Evolutionary conservation across 23 tunicate genomes (phyloP), one percentile per base, ranked within the genome.

Genomic region (Diplosoma virens): DNA sequence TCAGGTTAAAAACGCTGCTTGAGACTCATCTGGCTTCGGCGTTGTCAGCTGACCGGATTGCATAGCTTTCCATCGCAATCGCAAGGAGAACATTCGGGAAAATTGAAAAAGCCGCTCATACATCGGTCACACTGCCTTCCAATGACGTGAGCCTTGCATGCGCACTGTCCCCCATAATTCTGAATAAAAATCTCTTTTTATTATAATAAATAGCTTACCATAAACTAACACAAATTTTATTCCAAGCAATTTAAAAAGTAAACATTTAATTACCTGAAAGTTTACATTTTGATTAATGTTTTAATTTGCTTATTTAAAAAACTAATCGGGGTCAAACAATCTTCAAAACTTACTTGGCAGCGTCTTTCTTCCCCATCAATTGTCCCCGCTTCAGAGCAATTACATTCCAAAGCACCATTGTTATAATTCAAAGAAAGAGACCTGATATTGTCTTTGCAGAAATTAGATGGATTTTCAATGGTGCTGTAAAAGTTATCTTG

Each of bases 151-250:
- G 84, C 82, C 56, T 84, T 89, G 83, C 99, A 95, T 18, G 86
- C 84, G 65, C 99, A 95, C 75, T 95, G 99, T 30, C 99, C 93
- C 34, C 99, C 99, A 50, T 88, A 81, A n/a, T 83, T 83, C 95
- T 88, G 79, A 4, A 59, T 65, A 84, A 29, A n/a, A n/a, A n/a
- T n/a, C n/a, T n/a, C n/a, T n/a, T n/a, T n/a, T n/a, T n/a, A n/a
- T n/a, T n/a, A n/a, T n/a, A n/a, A n/a, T n/a, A n/a, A n/a, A n/a
- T n/a, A n/a, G n/a, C n/a, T n/a, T n/a, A n/a, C n/a, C n/a, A n/a
- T n/a, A n/a, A n/a, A n/a, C n/a, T n/a, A n/a, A n/a, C n/a, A n/a
- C n/a, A n/a, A n/a, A n/a, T n/a, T n/a, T n/a, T n/a, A n/a, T n/a
- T n/a, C n/a, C n/a, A n/a, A n/a, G n/a, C n/a, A n/a, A n/a, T n/a